Evolutionary conservation across 2,113 vertebrate species (phyloP).

Genomic region (Heptranchias perlo): DNA sequence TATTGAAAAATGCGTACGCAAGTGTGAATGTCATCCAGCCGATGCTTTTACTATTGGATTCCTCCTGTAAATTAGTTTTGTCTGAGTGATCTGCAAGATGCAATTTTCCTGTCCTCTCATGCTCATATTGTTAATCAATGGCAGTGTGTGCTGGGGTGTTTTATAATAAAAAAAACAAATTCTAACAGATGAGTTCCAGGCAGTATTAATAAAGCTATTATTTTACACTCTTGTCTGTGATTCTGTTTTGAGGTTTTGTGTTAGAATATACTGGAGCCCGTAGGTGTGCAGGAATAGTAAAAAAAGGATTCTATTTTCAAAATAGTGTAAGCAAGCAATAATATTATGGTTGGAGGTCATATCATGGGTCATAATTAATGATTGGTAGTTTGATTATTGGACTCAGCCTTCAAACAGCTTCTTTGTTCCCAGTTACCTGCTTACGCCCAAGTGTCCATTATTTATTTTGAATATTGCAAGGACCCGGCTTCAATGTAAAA

Average conservation of each 20-base stretch:
- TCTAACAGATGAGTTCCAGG: not conserved
- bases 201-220: not conserved
- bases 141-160: not conserved
- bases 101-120: not conserved
- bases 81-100: slow-evolving; percentile 10
- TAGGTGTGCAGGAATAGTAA: not conserved
- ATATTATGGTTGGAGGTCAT: too few relatives aligned
- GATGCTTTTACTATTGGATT: slow-evolving; percentile 19
- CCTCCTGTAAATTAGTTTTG: not conserved
- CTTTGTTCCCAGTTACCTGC: too few relatives aligned
- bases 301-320: not conserved
- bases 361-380: too few relatives aligned
- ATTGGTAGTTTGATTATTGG: too few relatives aligned
- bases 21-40: not conserved
- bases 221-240: not conserved
- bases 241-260: not conserved
- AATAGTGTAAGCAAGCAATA: not conserved
- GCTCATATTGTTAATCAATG: slow-evolving; percentile 3
- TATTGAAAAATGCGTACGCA: not conserved
- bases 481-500: too few relatives aligned
- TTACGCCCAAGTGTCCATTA: too few relatives aligned
- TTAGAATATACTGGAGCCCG: not conserved
- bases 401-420: too few relatives aligned
- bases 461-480: too few relatives aligned
- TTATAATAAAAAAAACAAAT: not conserved